Base-by-base conservation (phyloP, 2,888 invertebrate species). In the Eledone cirrhosa region DNA sequence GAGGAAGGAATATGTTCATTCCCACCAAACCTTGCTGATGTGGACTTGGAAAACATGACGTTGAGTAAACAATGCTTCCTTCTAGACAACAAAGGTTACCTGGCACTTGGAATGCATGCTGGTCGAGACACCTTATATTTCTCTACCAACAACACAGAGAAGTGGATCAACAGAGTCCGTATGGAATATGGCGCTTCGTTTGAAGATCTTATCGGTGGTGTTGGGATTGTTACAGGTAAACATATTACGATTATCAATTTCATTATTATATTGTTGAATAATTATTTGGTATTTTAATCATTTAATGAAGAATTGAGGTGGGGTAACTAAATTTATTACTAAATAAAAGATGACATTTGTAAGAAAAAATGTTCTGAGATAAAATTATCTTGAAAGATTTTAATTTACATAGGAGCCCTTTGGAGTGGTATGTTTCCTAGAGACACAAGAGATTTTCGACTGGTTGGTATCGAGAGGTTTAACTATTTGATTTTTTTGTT, bases 41-140 rank as follows among this genome's bases (percentile, higher is more conserved):
- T 89, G 87, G 86, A 85, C 19, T 83, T 88, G 8, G 77, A 77
- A 27, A 87, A 88, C 81, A 82, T 88, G 8, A 85, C 87, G 4
- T 80, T 89, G 31, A 86, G 87, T 65, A 85, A 86, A 8, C 89
- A 89, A 79, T 89, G 93, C 75, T 94, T 94, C 24, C 90, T 96
- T 89, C 93, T 94, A 0, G 95, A 85, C 19, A 82, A 84, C 31
- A 83, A 85, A 65, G 88, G 87, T 0, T 86, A 86, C 76, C 81
- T 86, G 79, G 87, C 87, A 1, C 81, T 89, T 59, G 84, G 87
- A 16, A 87, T 80, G 76, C 86, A 89, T 81, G 86, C 85, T 1
- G 77, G 80, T 1, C 84, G 86, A 14, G 84, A 87, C 79, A 80
- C 84, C 65, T 79, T 89, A 41, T 89, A 86, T 81, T 88, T 87